Evolutionary conservation across 2,888 invertebrate species (phyloP).

Genomic region (Coremacera marginata): DNA sequence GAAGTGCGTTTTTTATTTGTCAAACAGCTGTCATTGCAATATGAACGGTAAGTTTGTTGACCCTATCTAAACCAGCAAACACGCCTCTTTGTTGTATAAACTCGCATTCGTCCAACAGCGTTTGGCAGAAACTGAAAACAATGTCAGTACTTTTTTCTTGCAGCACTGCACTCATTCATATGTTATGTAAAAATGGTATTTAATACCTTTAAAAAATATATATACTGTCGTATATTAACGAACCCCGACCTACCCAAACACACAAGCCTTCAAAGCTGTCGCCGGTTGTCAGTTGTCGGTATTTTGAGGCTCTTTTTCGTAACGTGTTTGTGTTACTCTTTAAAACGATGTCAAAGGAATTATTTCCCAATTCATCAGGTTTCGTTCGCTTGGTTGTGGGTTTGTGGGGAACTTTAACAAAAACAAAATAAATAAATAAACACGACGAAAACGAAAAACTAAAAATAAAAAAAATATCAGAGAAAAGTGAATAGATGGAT

Average conservation of each 20-base stretch:
- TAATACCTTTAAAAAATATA: conserved; percentile 10
- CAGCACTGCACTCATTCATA: not conserved
- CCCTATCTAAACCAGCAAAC: conserved; percentile 4
- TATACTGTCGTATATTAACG: not conserved
- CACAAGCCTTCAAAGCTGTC: conserved; percentile 23
- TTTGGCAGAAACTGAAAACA: not conserved
- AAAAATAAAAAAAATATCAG: conserved; percentile 18
- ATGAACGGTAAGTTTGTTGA: conserved; percentile 20
- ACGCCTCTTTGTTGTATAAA: conserved; percentile 8
- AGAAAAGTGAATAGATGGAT: not conserved
- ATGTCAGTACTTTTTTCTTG: not conserved
- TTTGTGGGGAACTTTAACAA: conserved; percentile 11
- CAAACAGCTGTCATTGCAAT: conserved; percentile 1
- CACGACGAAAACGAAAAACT: not conserved
- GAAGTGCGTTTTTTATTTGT: not conserved
- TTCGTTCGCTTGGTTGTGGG: conserved; percentile 54
- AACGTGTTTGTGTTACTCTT: conserved; percentile 51
- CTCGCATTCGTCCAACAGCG: not conserved
- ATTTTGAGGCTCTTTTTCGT: conserved; percentile 29
- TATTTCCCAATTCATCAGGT: conserved; percentile 69
- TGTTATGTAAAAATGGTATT: not conserved
- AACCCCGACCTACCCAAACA: not conserved
- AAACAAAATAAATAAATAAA: not conserved
- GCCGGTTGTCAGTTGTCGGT: conserved; percentile 16
- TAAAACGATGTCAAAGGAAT: conserved; percentile 65